Evolutionary conservation across 2,888 invertebrate species (phyloP), one percentile per base, ranked within the genome.

Genomic region (Imbricaverruca yamaguchii): DNA sequence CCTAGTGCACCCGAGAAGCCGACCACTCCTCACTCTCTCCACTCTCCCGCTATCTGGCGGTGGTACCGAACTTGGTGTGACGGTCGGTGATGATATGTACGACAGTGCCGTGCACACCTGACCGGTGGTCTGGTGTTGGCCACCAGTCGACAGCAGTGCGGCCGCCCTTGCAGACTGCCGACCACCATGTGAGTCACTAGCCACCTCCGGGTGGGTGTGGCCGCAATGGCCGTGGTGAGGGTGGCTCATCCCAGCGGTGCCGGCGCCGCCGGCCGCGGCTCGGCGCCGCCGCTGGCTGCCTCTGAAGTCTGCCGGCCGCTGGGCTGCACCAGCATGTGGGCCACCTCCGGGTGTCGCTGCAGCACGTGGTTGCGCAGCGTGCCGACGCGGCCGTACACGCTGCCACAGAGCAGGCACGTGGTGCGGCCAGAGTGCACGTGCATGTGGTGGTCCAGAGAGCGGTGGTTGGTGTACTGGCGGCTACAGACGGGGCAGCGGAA

Each of bases 361-460:
- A 23, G 56, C 56, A 78, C n/a, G 78, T 78, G 78, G 56, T 78
- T n/a, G 23, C 57, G 55, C 56, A 78, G 78, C n/a, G 78, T 78
- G 78, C 78, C 78, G 56, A 78, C 55, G 21, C 78, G 78, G 56
- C 56, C 78, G 78, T 78, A 78, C 56, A 78, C 57, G 23, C 18
- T 15, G 57, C 78, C 78, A 23, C 78, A 78, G n/a, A 78, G 15
- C 56, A 57, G 78, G 13, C 78, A 78, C 23, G 78, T 78, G 55
- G 78, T 78, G 53, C 39, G n/a, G 57, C 78, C 78, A 4, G 56
- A 9, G 57, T 78, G 78, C 78, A 78, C 78, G 57, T 78, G 78
- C 78, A 78, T 78, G 78, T 78, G 78, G 78, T 78, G 78, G 23
- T 78, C 78, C 56, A 78, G 78, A 56, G 78, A 78, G 56, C 78